phyloP scores from a whole-genome alignment of 2,888 invertebrate genomes.

The Philereme transversata region DNA sequence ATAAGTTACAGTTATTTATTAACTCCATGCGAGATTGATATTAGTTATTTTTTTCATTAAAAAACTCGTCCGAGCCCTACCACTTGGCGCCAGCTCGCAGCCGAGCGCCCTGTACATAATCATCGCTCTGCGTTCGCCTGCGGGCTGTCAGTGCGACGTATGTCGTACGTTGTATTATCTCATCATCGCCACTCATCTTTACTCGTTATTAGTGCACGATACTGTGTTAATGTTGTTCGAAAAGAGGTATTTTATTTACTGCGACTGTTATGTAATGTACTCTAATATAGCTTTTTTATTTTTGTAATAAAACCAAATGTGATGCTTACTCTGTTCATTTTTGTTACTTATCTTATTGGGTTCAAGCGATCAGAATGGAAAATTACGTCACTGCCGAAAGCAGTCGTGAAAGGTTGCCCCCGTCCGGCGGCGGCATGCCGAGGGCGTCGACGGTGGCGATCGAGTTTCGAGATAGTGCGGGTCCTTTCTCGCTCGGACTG shows the following conservation, averaged over 20 bases:
- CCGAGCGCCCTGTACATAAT: constrained; percentile 71
- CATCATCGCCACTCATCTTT: constrained; percentile 67
- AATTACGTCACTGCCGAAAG: constrained; percentile 72
- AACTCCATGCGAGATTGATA: constrained; percentile 42
- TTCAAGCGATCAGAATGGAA: constrained; percentile 44
- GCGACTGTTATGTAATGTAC: constrained; percentile 81
- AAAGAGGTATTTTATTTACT: constrained; percentile 71
- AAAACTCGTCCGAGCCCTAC: constrained; percentile 40
- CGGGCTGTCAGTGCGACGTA: constrained; percentile 41
- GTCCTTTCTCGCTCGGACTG: constrained; percentile 64
- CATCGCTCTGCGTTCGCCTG: constrained; percentile 60
- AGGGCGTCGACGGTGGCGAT: constrained; percentile 51
- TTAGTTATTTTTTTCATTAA: constrained; percentile 13
- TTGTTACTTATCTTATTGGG: constrained; percentile 49
- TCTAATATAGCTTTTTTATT: constrained; percentile 77
- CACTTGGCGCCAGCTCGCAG: constrained; percentile 50
- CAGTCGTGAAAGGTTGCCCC: constrained; percentile 74
- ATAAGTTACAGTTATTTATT: constrained; percentile 61
- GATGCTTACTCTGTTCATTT: constrained; percentile 67
- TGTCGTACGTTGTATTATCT: constrained; percentile 48
- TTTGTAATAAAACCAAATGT: constrained; percentile 76
- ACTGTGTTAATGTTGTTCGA: constrained; percentile 75
- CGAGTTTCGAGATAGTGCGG: constrained; percentile 40
- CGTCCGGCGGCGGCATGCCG: constrained; percentile 39
- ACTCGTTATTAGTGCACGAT: constrained; percentile 78